Percentiles rank a stretch among this genome's conserved stretches.
These are phyloP conservation scores for Drosophila glabriapex DNA, from an alignment of 2,888 invertebrate genomes.

Conservation along the genomic window DNA sequence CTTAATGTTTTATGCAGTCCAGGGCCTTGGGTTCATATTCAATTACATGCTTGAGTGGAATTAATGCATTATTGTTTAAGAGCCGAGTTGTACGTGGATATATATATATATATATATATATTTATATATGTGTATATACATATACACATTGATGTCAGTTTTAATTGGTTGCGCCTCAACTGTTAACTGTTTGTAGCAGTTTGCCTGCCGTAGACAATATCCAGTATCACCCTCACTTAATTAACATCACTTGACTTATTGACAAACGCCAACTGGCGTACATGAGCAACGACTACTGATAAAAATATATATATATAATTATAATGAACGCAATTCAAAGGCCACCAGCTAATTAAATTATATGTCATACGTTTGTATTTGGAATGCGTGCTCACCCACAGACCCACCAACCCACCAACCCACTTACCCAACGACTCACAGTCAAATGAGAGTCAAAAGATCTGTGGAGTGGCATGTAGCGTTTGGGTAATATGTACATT, in stretches of 20 bases:
- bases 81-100: neutral
- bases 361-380: constrained; percentile 50
- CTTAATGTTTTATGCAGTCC: constrained; percentile 28
- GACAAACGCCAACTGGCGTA: constrained; percentile 65
- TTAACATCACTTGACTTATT: constrained; percentile 83
- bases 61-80: constrained; percentile 53
- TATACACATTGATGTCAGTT: constrained; percentile 31
- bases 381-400: constrained; percentile 14
- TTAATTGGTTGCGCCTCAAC: constrained; percentile 63
- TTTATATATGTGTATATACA: neutral
- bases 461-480: constrained; percentile 43
- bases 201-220: constrained; percentile 54
- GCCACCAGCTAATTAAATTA: constrained; percentile 75
- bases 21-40: constrained; percentile 22
- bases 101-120: constrained; percentile 4
- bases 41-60: constrained; percentile 48
- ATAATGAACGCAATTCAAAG: constrained; percentile 76
- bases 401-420: neutral
- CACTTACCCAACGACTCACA: constrained; percentile 14
- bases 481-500: constrained; percentile 33
- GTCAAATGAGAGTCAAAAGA: constrained; percentile 57
- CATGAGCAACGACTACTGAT: constrained; percentile 58
- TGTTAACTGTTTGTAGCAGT: constrained; percentile 62
- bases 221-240: constrained; percentile 75
- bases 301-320: constrained; percentile 74